These are phyloP conservation scores for Oryzias melastigma DNA, from an alignment of 2,113 vertebrate genomes.

Conservation along the genomic window DNA sequence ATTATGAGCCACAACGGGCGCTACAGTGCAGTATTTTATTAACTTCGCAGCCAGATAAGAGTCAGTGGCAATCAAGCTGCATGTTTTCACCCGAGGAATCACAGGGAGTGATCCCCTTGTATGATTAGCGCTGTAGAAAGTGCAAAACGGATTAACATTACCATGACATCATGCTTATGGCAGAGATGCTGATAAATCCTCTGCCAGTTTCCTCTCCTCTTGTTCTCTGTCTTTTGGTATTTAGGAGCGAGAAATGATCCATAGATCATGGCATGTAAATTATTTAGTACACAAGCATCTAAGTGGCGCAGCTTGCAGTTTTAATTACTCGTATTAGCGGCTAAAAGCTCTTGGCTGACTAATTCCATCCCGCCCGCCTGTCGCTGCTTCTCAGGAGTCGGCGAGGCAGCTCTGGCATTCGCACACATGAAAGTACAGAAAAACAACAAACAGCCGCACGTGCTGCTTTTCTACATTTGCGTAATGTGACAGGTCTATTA, in stretches of 20 bases:
- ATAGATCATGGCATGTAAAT: constrained; percentile 80
- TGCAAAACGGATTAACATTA: constrained; percentile 66
- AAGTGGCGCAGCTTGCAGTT: constrained; percentile 77
- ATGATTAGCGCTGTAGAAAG: constrained; percentile 63
- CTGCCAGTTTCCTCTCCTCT: constrained; percentile 43
- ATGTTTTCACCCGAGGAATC: constrained; percentile 59
- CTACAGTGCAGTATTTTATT: constrained; percentile 53
- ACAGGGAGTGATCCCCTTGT: constrained; percentile 63
- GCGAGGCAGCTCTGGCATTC: constrained; percentile 50
- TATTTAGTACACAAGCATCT: constrained; percentile 80
- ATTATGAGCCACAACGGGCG: constrained; percentile 52
- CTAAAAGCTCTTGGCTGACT: constrained; percentile 81
- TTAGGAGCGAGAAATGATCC: constrained; percentile 76
- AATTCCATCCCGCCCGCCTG: constrained; percentile 75
- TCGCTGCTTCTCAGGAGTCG: constrained; percentile 59
- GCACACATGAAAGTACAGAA: constrained; percentile 6
- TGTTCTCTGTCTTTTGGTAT: constrained; percentile 66
- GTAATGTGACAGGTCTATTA: constrained; percentile 87
- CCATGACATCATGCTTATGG: constrained; percentile 70
- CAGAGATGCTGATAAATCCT: constrained; percentile 73
- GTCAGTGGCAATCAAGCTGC: constrained; percentile 50
- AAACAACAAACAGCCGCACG: constrained; percentile 51
- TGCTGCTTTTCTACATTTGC: constrained; percentile 80
- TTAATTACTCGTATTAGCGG: constrained; percentile 83
- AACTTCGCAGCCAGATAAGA: constrained; percentile 46